Conservation (phyloP, 2,797 vertebrate species). For the Centroberyx gerrardi region DNA sequence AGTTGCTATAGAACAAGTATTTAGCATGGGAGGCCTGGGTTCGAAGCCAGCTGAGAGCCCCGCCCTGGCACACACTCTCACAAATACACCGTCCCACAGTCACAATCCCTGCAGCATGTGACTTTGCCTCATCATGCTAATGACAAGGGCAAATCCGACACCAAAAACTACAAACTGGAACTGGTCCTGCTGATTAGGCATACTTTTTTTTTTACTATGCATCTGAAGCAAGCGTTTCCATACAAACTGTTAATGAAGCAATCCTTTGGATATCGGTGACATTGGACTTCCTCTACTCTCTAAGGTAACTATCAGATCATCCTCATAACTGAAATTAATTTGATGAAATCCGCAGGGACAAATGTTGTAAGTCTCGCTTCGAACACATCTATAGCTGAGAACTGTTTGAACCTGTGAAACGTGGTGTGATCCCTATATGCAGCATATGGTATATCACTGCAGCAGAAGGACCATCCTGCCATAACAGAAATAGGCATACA, state of each 20-base stretch:
- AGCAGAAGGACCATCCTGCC: conserved; percentile 64
- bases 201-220: not conserved
- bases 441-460: conserved; percentile 64
- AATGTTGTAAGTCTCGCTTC: conserved; percentile 56
- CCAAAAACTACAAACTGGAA: conserved; percentile 24
- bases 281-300: conserved; percentile 58
- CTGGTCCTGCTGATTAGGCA: conserved; percentile 10
- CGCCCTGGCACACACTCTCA: conserved; percentile 3
- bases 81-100: conserved; percentile 8
- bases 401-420: conserved; percentile 67
- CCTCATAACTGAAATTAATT: conserved; percentile 69
- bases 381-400: conserved; percentile 58
- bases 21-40: conserved; percentile 12
- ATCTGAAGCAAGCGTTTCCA: conserved; percentile 28
- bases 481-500: conserved; percentile 69
- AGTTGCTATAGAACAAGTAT: conserved; percentile 21
- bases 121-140: conserved; percentile 29
- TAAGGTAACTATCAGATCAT: conserved; percentile 12
- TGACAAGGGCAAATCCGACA: conserved; percentile 36
- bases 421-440: conserved; percentile 44
- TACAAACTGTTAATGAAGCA: conserved; percentile 5
- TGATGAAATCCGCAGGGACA: conserved; percentile 64
- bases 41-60: conserved; percentile 31
- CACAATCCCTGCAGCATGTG: not conserved
- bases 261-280: conserved; percentile 35